Base-by-base conservation (phyloP, 2,113 vertebrate genomes). In the Perognathus longimembris region DNA sequence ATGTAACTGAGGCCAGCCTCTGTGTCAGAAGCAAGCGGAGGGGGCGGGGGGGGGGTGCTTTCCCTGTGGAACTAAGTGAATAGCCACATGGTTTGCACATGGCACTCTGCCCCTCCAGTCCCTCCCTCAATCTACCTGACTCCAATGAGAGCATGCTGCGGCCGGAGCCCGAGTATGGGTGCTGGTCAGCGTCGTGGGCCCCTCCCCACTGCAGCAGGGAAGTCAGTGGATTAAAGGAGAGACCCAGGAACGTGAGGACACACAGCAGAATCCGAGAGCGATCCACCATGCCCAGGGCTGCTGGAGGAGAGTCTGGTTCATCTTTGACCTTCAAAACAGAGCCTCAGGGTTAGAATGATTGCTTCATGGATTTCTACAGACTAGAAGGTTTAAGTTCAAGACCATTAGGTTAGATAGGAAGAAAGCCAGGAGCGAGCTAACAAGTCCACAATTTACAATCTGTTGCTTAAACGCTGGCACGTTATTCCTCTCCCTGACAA, bases 241-340 rank as follows among this genome's bases (percentile, higher is more conserved):
- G 98, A 97, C 99, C 99, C 95, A 99, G 98, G 97, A 99, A 99
- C 3, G 99, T 99, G 95, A 99, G 98, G 50, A 99, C 98, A 32
- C 99, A 99, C 64, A 99, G 98, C 17, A 99, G 98, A 76, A 99
- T 98, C 14, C 99, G 98, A 26, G 99, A 99, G n/a, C 99, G 98
- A 96, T 99, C 99, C 98, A 99, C 99, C 98, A 99, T 99, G n/a
- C 99, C 99, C 15, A 99, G 98, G 0, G 99, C 98, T 64, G 98
- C 98, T 11, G 99, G 99, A 73, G 99, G 98, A 59, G 99, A 99
- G 76, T 98, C 98, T 0, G 99, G 99, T 88, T 99, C 99, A 73
- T 99, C 99, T 98, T 99, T 99, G 97, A 99, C 97, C 99, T 99
- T 97, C 2, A 71, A 94, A 81, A 95, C n/a, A 92, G 45, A 50